A percentile compares a stretch with the other conserved stretches of the same genome.
These are phyloP conservation scores for Copidosoma aretas DNA, from an alignment of 2,888 invertebrate genomes.

Conservation along the genomic window DNA sequence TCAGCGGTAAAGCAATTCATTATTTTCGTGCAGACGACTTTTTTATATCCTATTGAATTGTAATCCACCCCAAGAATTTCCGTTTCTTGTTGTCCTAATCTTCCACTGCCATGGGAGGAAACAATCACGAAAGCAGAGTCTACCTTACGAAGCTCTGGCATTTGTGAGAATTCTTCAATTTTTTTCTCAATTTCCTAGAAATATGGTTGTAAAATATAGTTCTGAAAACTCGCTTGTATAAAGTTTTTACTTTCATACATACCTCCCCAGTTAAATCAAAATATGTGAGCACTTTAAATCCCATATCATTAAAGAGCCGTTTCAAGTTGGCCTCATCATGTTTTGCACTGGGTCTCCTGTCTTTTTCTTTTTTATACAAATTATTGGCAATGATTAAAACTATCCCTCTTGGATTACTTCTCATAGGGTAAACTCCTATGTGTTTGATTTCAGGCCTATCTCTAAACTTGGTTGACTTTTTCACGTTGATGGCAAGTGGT, in stretches of 20 bases:
- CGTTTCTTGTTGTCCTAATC: constrained; percentile 44
- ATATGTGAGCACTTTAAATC: constrained; percentile 51
- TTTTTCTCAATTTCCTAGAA: constrained; percentile 50
- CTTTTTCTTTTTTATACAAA: constrained; percentile 40
- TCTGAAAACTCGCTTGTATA: too few relatives aligned
- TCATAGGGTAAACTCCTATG: constrained; percentile 55
- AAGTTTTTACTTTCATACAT: constrained; percentile 16
- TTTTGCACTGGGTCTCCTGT: constrained; percentile 46
- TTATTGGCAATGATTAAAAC: constrained; percentile 57
- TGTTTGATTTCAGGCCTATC: constrained; percentile 43
- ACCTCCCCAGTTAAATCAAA: constrained; percentile 52
- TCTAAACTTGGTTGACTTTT: constrained; percentile 51
- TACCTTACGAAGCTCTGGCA: constrained; percentile 47
- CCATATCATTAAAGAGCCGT: constrained; percentile 55
- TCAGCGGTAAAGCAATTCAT: constrained; percentile 62
- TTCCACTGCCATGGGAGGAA: constrained; percentile 53
- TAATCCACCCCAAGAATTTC: constrained; percentile 52
- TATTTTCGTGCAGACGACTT: constrained; percentile 50
- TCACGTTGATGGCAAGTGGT: constrained; percentile 52
- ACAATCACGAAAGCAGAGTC: constrained; percentile 59
- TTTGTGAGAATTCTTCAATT: constrained; percentile 49
- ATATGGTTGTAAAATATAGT: background rate
- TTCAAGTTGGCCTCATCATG: constrained; percentile 53
- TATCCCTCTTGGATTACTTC: constrained; percentile 56
- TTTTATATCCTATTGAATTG: constrained; percentile 36